These are phyloP conservation scores for Manis pentadactyla DNA, from an alignment of 2,797 vertebrate species.

Conservation along the genomic window DNA sequence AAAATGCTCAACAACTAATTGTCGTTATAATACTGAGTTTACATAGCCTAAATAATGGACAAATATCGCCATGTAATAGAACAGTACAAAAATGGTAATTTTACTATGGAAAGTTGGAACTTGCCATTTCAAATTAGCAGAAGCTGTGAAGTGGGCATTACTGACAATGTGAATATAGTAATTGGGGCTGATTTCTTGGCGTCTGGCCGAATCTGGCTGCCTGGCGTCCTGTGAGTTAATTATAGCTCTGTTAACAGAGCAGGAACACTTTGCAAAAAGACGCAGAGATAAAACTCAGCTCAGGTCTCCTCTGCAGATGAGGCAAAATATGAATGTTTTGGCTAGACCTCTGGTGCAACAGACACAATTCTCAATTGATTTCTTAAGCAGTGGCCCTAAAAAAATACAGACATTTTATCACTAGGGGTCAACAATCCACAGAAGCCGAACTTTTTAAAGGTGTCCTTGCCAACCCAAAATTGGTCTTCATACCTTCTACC, in stretches of 20 bases:
- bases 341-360: conserved; percentile 37
- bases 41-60: conserved; percentile 78
- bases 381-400: conserved; percentile 22
- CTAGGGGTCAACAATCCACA: neutral
- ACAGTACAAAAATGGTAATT: conserved; percentile 82
- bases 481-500: neutral
- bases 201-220: conserved; percentile 87
- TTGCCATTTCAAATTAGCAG: conserved; percentile 91
- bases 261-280: conserved; percentile 81
- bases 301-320: conserved; percentile 79
- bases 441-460: neutral
- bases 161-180: conserved; percentile 92
- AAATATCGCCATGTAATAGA: conserved; percentile 83
- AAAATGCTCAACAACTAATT: conserved; percentile 79
- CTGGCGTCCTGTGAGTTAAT: conserved; percentile 91
- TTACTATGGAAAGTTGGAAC: conserved; percentile 86
- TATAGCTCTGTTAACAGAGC: conserved; percentile 88
- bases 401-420: neutral
- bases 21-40: conserved; percentile 78
- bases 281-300: conserved; percentile 81
- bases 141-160: conserved; percentile 90
- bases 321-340: conserved; percentile 65
- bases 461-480: neutral
- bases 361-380: conserved; percentile 26
- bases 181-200: conserved; percentile 94